phyloP scores from a whole-genome alignment of 1,140 invertebrate genomes.

The Plectus sambesii region DNA sequence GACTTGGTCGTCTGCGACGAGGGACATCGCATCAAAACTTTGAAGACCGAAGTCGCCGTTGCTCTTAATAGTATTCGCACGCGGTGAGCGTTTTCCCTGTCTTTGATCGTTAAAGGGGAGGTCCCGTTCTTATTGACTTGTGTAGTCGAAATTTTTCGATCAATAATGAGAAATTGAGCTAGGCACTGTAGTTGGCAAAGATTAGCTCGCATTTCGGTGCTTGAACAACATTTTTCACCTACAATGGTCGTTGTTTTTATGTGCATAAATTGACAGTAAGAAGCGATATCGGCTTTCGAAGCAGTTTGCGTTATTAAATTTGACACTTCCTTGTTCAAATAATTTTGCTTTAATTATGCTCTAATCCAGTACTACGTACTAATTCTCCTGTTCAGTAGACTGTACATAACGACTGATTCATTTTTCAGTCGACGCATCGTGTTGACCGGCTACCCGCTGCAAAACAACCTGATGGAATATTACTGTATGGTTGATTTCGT shows the following conservation, averaged over 20 bases:
- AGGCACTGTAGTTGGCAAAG: too few species aligned
- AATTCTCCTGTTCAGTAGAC: background rate
- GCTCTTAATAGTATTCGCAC: conserved; percentile 81
- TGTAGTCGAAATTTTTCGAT: too few species aligned
- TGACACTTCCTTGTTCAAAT: too few species aligned
- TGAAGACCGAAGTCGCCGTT: conserved; percentile 78
- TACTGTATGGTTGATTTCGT: conserved; percentile 66
- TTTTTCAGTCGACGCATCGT: conserved; percentile 65
- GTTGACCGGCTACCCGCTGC: conserved; percentile 85
- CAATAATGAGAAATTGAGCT: conserved; percentile 20
- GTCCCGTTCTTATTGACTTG: background rate
- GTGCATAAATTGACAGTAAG: too few species aligned
- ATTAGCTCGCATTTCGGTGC: too few species aligned
- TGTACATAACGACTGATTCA: conserved; percentile 11
- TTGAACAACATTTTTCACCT: too few species aligned
- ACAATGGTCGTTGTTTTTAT: too few species aligned
- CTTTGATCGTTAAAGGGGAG: conserved; percentile 4
- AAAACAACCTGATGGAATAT: conserved; percentile 88
- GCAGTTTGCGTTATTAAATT: too few species aligned
- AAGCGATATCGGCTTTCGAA: too few species aligned
- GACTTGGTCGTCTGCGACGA: conserved; percentile 90
- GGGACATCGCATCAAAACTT: conserved; percentile 90
- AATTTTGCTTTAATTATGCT: background rate
- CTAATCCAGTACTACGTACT: background rate
- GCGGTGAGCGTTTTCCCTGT: conserved; percentile 25